Base-by-base conservation (phyloP, 1,140 invertebrate genomes). In the Drosophila rufa region DNA sequence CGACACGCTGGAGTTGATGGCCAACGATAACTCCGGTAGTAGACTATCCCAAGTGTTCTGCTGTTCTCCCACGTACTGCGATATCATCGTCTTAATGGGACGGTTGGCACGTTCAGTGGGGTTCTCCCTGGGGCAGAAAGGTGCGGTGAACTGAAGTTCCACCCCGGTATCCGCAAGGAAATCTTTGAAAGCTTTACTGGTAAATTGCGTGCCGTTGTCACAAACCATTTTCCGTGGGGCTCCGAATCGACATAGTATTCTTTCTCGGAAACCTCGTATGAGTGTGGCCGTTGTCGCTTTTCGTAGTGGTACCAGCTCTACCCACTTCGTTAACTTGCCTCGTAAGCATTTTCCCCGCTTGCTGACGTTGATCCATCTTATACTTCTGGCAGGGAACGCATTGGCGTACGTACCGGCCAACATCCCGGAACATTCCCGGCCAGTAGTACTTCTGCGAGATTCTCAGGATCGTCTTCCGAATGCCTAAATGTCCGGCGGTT, bases 1-100 rank as follows among this genome's bases (percentile, higher is more conserved):
- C 40, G 64, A 57, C 9, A 47, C 25, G 17, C 64, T 66, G 3
- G 22, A 22, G 19, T 66, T 66, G 19, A 66, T 30, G 15, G 62
- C 62, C 7, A 66, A 19, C 15, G 53, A 30, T 4, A 66, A 25
- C 17, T 66, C 62, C 4, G 53, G 64, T 2, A 57, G 27, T 11
- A 47, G 14, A 1, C 9, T 19, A n/a, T 36, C 19, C 33, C 53
- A 57, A 11, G 17, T 40, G 12, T 57, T 57, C 14, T 57, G 55
- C 2, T 11, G 7, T 11, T 11, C n/a, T n/a, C n/a, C n/a, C n/a
- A n/a, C n/a, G n/a, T n/a, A n/a, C n/a, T n/a, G n/a, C n/a, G n/a
- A n/a, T n/a, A n/a, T n/a, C n/a, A n/a, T n/a, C n/a, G n/a, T n/a
- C n/a, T n/a, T n/a, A n/a, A n/a, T n/a, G n/a, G 33, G 2, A 15